Base-by-base conservation (phyloP, 2,797 vertebrate species). In the Novumbra hubbsi region DNA sequence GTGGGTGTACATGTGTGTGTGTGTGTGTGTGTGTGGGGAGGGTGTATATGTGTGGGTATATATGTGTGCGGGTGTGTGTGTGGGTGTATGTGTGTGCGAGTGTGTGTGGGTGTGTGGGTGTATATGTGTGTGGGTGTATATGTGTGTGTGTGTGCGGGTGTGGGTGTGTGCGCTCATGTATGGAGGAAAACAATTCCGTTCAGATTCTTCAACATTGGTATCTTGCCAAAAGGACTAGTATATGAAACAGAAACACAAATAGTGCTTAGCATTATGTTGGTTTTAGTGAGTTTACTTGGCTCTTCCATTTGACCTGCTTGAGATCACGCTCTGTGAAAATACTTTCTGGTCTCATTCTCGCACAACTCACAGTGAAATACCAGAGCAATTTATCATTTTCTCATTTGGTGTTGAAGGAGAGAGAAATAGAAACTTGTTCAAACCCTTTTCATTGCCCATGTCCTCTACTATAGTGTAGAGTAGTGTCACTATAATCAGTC, bases 361-460 rank as follows among this genome's bases (percentile, higher is more conserved):
- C 74, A 73, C 80, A 77, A 48, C 67, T 73, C 12, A 78, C 52
- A 79, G 76, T 77, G 73, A 71, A 83, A 72, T 66, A 73, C 34
- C 73, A 70, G 41, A 71, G 57, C 49, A 28, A 67, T 84, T 76
- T 71, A 70, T 78, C 68, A 45, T 76, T 81, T 80, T 80, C 45
- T 81, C 62, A 67, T 78, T 73, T 30, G 8, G 41, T 41, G 72
- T 21, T 8, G 16, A 45, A 72, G 60, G 72, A 55, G 52, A 71
- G 32, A 70, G 50, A 72, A 70, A 79, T n/a, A 71, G 27, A 71
- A 74, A 66, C 52, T 68, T 70, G 19, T 74, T 80, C 41, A 63
- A 41, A 52, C 17, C 16, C n/a, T 72, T 80, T 76, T 73, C 38
- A 70, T 48, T 38, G 19, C 24, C 52, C 72, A 66, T 73, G 55